These are phyloP conservation scores for Carettochelys insculpta DNA, from an alignment of 2,113 vertebrate species.

Conservation along the genomic window DNA sequence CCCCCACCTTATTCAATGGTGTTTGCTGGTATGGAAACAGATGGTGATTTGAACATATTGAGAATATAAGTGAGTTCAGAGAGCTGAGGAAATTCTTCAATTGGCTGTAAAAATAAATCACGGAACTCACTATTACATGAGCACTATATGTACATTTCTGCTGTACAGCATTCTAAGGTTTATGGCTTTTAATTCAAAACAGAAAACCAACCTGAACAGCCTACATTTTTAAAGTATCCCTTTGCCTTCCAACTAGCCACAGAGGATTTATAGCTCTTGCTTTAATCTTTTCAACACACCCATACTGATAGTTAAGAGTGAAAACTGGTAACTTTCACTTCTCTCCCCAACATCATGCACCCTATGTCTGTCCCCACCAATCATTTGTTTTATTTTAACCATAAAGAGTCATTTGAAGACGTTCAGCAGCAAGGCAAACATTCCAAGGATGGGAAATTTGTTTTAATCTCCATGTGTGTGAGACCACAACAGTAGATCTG, in stretches of 20 bases:
- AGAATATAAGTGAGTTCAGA: slow-evolving; percentile 5
- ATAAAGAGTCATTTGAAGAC: slow-evolving; percentile 34
- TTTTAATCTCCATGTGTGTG: slow-evolving; percentile 40
- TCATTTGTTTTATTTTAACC: slow-evolving; percentile 37
- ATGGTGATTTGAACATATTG: background rate
- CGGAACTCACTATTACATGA: background rate
- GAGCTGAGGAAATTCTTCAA: slow-evolving; percentile 8
- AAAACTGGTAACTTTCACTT: slow-evolving; percentile 5
- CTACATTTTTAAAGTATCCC: background rate
- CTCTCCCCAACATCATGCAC: background rate
- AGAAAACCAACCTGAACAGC: slow-evolving; percentile 3
- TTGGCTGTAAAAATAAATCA: slow-evolving; percentile 15
- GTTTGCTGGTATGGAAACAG: background rate
- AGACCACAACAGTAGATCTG: slow-evolving; percentile 61
- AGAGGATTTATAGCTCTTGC: background rate
- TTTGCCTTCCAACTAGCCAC: background rate
- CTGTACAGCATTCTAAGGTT: background rate
- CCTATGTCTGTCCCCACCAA: background rate
- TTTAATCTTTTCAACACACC: background rate
- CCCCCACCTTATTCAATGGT: background rate
- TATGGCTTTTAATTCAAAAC: slow-evolving; percentile 32
- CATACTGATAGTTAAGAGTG: background rate
- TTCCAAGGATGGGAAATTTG: background rate
- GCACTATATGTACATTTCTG: slow-evolving; percentile 19
- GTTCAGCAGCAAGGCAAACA: slow-evolving; percentile 10